Base-by-base conservation (phyloP, 2,888 invertebrate genomes). In the Raillietiella orientalis region DNA sequence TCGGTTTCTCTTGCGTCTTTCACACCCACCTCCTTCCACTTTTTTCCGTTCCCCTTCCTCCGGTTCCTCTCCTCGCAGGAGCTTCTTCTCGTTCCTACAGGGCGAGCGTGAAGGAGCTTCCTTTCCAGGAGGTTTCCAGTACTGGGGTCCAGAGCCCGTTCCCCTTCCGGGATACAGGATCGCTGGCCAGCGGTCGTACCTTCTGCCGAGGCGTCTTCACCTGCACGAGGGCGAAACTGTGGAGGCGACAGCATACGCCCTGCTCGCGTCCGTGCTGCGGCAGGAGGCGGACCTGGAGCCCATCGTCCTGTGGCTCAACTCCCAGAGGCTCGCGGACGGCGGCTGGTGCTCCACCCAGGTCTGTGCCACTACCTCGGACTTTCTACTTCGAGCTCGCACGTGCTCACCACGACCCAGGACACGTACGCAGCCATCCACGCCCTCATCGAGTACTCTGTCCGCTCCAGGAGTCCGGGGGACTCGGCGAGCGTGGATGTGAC, bases 131-230 rank as follows among this genome's bases (percentile, higher is more conserved):
- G 77, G 72, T 5, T 56, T 67, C 21, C 62, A 64, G 33, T 82
- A 79, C 42, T 82, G 79, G 75, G 74, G 71, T 25, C 58, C 64
- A 31, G 63, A 69, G 35, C 49, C 55, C 10, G 59, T 79, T 2
- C 75, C 77, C 0, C 58, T 59, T 30, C 71, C 75, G 0, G 74
- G 75, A 0, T 63, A 60, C 34, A 77, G 77, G 47, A 55, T 66
- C 39, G 79, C 79, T 50, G 79, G 79, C 50, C 77, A 79, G 41
- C 71, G 74, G 41, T 75, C 75, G 5, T 84, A 77, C 57, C 52
- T 72, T 1, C 49, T 79, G 31, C 79, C 87, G 0, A 61, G 87
- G 1, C 50, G 77, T 30, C 75, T 79, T 0, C 75, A 79, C 44
- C 62, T 61, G 36, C 74, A 66, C 43, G 90, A 90, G 49, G 62